Conservation (phyloP, 2,113 vertebrate species). For the Catharus fuscescens region DNA sequence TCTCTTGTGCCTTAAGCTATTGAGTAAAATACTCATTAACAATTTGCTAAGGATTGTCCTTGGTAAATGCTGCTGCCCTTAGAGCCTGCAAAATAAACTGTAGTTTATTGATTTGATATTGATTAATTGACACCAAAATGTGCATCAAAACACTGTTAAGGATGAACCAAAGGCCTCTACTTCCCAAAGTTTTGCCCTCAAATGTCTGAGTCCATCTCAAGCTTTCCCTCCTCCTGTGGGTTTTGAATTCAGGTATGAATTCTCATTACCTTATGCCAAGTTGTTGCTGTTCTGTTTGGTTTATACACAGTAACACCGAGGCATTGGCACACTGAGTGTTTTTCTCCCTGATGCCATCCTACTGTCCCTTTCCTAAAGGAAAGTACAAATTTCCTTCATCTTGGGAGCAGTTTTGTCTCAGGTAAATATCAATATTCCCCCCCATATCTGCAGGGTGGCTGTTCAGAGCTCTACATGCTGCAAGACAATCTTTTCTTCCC, state of each 20-base stretch:
- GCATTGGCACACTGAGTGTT: accelerated
- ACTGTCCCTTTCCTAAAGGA: neutral
- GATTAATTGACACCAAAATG: neutral
- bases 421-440: neutral
- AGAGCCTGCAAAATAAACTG: neutral
- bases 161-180: neutral
- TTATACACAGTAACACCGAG: neutral
- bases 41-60: neutral
- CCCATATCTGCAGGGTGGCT: neutral
- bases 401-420: neutral
- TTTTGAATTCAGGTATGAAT: neutral
- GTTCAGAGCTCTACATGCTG: neutral
- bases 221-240: neutral
- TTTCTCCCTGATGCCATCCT: neutral
- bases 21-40: neutral
- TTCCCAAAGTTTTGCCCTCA: neutral
- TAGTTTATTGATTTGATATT: neutral
- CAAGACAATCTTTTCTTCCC: neutral
- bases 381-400: neutral
- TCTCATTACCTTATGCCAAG: neutral
- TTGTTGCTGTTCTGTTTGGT: neutral
- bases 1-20: neutral
- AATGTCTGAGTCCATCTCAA: neutral
- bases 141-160: neutral
- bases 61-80: neutral